A percentile compares a stretch with the other conserved stretches of the same genome.
These are phyloP conservation scores for Enteromius fasciolatus DNA, from an alignment of 2,797 vertebrate species.

Conservation along the genomic window DNA sequence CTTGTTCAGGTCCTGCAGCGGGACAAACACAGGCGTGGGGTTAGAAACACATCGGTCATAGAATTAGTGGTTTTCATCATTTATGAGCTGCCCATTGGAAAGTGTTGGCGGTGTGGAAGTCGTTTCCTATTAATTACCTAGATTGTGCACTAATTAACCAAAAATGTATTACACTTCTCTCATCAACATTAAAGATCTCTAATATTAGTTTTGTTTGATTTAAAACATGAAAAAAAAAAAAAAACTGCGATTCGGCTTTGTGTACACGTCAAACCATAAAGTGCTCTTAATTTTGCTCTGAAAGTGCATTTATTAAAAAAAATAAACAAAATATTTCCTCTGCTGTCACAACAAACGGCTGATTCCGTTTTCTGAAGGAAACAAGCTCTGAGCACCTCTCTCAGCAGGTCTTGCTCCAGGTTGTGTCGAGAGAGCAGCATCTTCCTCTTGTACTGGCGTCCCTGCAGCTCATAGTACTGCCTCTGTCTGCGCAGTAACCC, in stretches of 20 bases:
- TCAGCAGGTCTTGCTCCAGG: constrained; percentile 87
- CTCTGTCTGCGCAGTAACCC: constrained; percentile 87
- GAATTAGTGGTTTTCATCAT: neutral
- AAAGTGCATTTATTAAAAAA: neutral
- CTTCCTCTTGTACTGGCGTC: constrained; percentile 93
- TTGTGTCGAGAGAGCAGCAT: constrained; percentile 89
- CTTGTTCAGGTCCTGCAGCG: constrained; percentile 88
- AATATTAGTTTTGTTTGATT: neutral
- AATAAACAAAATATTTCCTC: neutral
- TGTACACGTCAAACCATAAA: neutral
- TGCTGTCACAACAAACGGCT: no score
- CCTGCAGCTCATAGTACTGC: constrained; percentile 91
- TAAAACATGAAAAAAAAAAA: neutral
- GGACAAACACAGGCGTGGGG: neutral
- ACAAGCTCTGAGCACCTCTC: constrained; percentile 55
- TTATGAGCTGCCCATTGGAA: neutral
- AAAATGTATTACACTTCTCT: neutral
- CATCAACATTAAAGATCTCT: neutral
- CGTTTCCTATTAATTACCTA: neutral
- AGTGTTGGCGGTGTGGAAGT: neutral
- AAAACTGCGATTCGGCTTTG: neutral
- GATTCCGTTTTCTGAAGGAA: neutral
- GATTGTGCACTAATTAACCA: neutral
- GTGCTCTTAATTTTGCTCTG: neutral
- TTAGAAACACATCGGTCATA: neutral